These are phyloP conservation scores for Naja naja DNA, from an alignment of 2,113 vertebrate genomes.

Conservation along the genomic window DNA sequence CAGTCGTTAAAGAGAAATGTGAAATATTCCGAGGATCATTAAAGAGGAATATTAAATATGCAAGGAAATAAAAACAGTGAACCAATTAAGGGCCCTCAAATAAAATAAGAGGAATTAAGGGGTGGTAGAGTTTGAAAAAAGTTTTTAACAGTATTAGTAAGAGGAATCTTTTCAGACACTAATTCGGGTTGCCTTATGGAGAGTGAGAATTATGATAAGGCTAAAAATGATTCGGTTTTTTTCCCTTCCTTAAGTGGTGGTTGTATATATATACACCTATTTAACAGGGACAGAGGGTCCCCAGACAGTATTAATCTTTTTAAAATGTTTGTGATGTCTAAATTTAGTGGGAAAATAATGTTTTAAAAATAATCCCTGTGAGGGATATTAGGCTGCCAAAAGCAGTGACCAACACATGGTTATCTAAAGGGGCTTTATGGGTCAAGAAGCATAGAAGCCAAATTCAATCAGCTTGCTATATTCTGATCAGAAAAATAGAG, in stretches of 20 bases:
- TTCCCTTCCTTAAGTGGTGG: neutral
- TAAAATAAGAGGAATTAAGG: too few species aligned
- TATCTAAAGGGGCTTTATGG: neutral
- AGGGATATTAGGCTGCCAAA: neutral
- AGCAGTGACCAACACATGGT: neutral
- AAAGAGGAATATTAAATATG: neutral
- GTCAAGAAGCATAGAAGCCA: neutral
- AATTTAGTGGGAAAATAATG: neutral
- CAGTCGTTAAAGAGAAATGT: neutral
- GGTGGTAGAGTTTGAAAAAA: neutral
- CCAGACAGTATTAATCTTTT: neutral
- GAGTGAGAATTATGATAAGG: too few species aligned
- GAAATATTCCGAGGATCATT: neutral
- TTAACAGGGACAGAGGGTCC: neutral
- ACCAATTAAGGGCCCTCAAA: neutral
- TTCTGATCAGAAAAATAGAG: neutral
- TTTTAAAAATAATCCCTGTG: neutral
- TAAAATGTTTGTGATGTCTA: neutral
- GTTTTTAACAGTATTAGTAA: neutral
- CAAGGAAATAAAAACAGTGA: too few species aligned
- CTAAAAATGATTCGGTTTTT: neutral
- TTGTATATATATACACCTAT: neutral
- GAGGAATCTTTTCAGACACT: neutral
- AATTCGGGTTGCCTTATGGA: neutral
- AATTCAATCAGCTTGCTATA: neutral